Base-by-base conservation (phyloP, 2,888 invertebrate species). In the Coecobrya sp. region DNA sequence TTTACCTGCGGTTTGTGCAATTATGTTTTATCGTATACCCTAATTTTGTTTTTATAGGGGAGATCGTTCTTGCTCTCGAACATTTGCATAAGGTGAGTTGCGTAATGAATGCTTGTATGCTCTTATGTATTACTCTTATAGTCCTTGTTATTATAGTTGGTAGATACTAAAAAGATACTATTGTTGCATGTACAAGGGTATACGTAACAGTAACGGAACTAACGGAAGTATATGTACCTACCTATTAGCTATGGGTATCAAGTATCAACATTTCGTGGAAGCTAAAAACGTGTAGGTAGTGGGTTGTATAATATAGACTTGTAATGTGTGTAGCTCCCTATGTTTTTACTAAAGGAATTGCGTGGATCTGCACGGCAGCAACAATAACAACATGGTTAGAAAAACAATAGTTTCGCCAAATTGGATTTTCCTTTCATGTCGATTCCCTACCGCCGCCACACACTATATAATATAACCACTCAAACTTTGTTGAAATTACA, bases 61-160 rank as follows among this genome's bases (percentile, higher is more conserved):
- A 99, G 96, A 98, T 99, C 95, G 98, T 99, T 95, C 96, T 99
- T 93, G 99, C 99, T 3, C 96, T 99, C 94, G 99, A 99, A 96
- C 98, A 98, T 96, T 96, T 99, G 94, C 99, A 99, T 96, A 98
- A 98, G 97, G 98, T 98, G 96, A 96, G 94, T 93, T 88, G 36
- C 88, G 81, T 68, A 88, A 88, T 88, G 86, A 70, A 59, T 25
- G 13, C n/a, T 7, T 52, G 19, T 36, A n/a, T 13, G 30, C 68
- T 68, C 30, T 68, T 68, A 16, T 68, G 25, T 55, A 25, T 45
- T 79, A 25, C 13, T 36, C n/a, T n/a, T 22, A 36, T 45, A 19
- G 55, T 27, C 30, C 11, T 49, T 30, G 55, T 52, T 81, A 42
- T 11, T 16, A n/a, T n/a, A 76, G n/a, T 45, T 49, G 19, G 10